Conservation (phyloP, 2,888 invertebrate species). For the Aphrophora alni region DNA sequence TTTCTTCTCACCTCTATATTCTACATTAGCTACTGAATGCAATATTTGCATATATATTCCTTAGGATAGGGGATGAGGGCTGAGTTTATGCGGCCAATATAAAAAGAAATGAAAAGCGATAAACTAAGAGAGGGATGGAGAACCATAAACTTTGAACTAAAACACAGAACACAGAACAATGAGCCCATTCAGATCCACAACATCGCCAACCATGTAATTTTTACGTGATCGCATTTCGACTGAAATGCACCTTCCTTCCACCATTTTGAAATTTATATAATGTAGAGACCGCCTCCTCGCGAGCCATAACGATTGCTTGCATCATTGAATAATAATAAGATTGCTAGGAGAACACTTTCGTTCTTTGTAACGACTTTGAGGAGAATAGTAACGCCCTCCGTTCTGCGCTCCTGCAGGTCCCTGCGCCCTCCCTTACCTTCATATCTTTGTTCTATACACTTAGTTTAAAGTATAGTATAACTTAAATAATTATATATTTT, state of each 20-base stretch:
- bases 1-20: conserved; percentile 28
- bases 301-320: conserved; percentile 38
- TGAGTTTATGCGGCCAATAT: conserved; percentile 47
- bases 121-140: conserved; percentile 40
- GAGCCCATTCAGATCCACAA: conserved; percentile 3
- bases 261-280: conserved; percentile 42
- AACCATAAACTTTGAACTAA: conserved; percentile 19
- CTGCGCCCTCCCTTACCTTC: not conserved
- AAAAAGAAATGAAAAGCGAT: conserved; percentile 49
- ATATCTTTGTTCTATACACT: not conserved
- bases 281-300: conserved; percentile 25
- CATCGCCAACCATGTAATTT: conserved; percentile 36
- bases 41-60: conserved; percentile 49
- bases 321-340: conserved; percentile 41
- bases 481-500: too few relatives aligned
- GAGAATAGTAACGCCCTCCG: not conserved
- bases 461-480: too few relatives aligned
- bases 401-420: not conserved
- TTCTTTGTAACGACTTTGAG: not conserved
- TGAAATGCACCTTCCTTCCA: conserved; percentile 18
- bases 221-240: conserved; percentile 40
- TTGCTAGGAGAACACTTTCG: not conserved
- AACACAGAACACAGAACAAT: not conserved
- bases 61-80: conserved; percentile 29
- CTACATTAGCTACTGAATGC: conserved; percentile 24